phyloP scores from a whole-genome alignment of 2,888 invertebrate genomes.

The Phrixothrix hirtus region DNA sequence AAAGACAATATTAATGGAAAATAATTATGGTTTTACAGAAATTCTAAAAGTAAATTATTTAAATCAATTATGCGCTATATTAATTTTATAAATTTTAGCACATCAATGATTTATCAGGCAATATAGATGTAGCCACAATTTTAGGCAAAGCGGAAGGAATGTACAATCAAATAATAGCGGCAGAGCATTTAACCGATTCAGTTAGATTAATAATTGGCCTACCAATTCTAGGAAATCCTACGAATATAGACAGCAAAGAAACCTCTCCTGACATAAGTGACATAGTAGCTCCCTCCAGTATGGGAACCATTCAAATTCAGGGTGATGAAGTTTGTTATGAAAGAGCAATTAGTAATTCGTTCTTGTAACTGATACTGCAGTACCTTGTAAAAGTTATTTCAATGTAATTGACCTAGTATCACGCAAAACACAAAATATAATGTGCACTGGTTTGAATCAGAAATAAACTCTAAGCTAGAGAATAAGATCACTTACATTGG shows the following conservation, averaged over 20 bases:
- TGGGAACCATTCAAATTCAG: slow-evolving; percentile 5
- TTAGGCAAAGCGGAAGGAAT: slow-evolving; percentile 90
- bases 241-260: slow-evolving; percentile 22
- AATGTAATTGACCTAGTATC: too few relatives aligned
- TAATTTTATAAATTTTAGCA: slow-evolving; percentile 66
- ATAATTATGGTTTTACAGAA: slow-evolving; percentile 93
- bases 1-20: slow-evolving; percentile 84
- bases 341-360: slow-evolving; percentile 14
- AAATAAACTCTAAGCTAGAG: not conserved
- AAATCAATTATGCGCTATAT: slow-evolving; percentile 5
- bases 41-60: slow-evolving; percentile 76
- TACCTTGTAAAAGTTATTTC: too few relatives aligned
- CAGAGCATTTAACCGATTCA: slow-evolving; percentile 71
- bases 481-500: not conserved
- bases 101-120: slow-evolving; percentile 90
- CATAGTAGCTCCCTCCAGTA: slow-evolving; percentile 7
- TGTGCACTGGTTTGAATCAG: too few relatives aligned
- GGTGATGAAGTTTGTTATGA: slow-evolving; percentile 20
- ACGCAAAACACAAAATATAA: too few relatives aligned
- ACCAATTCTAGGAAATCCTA: slow-evolving; percentile 40
- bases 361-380: slow-evolving; percentile 11
- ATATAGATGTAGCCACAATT: slow-evolving; percentile 80
- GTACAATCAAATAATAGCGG: slow-evolving; percentile 80
- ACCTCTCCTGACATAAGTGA: slow-evolving; percentile 25
- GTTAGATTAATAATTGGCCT: slow-evolving; percentile 75